Evolutionary conservation across 1,140 invertebrate genomes (phyloP).

Genomic region (Sipha flava): DNA sequence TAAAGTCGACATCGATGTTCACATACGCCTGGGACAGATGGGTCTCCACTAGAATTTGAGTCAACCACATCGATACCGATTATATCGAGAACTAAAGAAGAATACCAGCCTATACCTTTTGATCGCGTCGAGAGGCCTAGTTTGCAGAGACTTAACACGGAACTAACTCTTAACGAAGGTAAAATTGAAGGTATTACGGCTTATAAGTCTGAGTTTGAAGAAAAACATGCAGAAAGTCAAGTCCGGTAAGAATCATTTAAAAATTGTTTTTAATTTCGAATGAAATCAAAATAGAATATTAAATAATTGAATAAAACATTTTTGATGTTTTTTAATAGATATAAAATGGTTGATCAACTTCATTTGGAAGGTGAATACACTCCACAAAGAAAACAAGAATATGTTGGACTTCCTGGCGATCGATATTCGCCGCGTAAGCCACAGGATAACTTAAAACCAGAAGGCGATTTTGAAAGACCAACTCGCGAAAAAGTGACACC

Average conservation of each 20-base stretch:
- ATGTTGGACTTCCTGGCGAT: constrained; percentile 42
- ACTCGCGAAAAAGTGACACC: constrained; percentile 36
- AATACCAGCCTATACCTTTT: constrained; percentile 38
- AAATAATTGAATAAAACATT: neutral
- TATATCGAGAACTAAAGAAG: constrained; percentile 38
- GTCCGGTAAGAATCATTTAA: neutral
- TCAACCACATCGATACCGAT: constrained; percentile 31
- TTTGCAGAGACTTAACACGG: constrained; percentile 39
- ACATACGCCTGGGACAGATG: constrained; percentile 44
- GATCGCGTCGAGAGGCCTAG: constrained; percentile 39
- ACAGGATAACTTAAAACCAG: constrained; percentile 44
- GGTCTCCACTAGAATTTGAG: constrained; percentile 39
- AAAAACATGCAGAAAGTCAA: constrained; percentile 50
- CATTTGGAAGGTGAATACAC: constrained; percentile 51
- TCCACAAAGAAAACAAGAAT: constrained; percentile 43
- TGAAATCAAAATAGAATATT: neutral
- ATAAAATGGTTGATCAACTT: constrained; percentile 48
- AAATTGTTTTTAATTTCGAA: no score
- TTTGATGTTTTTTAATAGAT: constrained; percentile 30
- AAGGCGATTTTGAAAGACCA: constrained; percentile 45
- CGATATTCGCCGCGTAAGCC: constrained; percentile 43
- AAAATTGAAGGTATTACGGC: constrained; percentile 50
- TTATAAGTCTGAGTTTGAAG: constrained; percentile 56
- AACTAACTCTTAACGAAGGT: constrained; percentile 43
- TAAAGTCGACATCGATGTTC: constrained; percentile 49